Base-by-base conservation (phyloP, 2,888 invertebrate genomes). In the Chymomyza procnemis region DNA sequence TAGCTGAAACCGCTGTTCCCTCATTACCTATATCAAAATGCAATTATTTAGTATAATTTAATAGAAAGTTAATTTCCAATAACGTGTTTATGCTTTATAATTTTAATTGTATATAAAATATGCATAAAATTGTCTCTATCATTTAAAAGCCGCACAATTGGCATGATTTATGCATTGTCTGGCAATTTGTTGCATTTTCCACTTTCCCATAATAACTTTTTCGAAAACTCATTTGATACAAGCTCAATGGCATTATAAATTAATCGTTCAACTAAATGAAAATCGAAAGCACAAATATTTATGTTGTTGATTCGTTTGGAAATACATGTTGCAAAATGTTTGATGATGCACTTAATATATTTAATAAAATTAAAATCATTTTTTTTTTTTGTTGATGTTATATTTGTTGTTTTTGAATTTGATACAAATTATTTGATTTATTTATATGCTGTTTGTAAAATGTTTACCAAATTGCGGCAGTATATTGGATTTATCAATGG, bases 121-220 rank as follows among this genome's bases (percentile, higher is more conserved):
- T 66, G 61, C 60, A 67, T 66, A 65, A 57, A 19, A 41, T 48
- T 66, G 62, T 66, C 67, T 19, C 48, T 73, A 73, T 62, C 61
- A 70, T 79, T 69, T 55, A 69, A 69, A 19, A 30, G 54, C 64
- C 34, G 12, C 34, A 41, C 34, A 41, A 41, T 41, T 50, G 34
- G 58, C 63, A 66, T 65, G 70, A 58, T 75, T 79, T 66, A 63
- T 70, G 41, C 61, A 72, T 56, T 41, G 34, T 68, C 54, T 46
- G 47, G 73, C 73, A 62, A 69, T 68, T 69, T 69, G 58, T 64
- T 71, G 52, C 47, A 52, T 48, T 55, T 47, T 60, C 55, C 22
- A 5, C 54, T 58, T 22, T 41, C 8, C 34, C 34, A 19, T 30
- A 46, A 56, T 60, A 59, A 55, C 66, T 52, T 54, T 18, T 12